A percentile compares a stretch with the other conserved stretches of the same genome.
Evolutionary conservation across 2,888 invertebrate genomes (phyloP).

Genomic region (Nemoura dubitans): DNA sequence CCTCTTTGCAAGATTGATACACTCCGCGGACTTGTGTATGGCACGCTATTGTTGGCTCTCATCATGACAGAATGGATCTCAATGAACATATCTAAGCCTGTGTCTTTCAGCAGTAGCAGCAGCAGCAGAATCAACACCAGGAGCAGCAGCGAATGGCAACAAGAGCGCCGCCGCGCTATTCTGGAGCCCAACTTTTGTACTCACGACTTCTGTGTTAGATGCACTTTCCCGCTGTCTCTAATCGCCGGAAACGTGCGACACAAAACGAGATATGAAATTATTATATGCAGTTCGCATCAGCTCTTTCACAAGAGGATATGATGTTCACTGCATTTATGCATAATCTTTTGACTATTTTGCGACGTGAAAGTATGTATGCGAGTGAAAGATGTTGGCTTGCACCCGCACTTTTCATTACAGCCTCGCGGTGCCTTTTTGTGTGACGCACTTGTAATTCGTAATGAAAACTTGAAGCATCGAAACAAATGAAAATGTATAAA

Average conservation of each 20-base stretch:
- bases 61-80: constrained; percentile 28
- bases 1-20: constrained; percentile 35
- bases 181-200: not conserved
- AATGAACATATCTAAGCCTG: constrained; percentile 13
- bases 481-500: not conserved
- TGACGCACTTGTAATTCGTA: not conserved
- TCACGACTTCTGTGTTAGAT: not conserved
- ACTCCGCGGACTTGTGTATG: not conserved
- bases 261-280: constrained; percentile 7
- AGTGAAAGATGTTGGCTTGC: not conserved
- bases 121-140: not conserved
- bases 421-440: not conserved
- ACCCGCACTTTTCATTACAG: not conserved
- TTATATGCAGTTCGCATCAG: constrained; percentile 1
- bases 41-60: constrained; percentile 1
- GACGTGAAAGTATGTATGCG: not conserved
- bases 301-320: not conserved
- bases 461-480: not conserved
- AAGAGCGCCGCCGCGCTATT: not conserved
- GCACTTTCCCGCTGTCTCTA: not conserved
- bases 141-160: not conserved
- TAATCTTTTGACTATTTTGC: not conserved
- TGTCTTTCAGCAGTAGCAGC: not conserved
- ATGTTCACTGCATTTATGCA: not conserved
- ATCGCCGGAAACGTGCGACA: constrained; percentile 4